These are phyloP conservation scores for Crocodylus rhombifer DNA, from an alignment of 2,797 vertebrate species.

Conservation along the genomic window DNA sequence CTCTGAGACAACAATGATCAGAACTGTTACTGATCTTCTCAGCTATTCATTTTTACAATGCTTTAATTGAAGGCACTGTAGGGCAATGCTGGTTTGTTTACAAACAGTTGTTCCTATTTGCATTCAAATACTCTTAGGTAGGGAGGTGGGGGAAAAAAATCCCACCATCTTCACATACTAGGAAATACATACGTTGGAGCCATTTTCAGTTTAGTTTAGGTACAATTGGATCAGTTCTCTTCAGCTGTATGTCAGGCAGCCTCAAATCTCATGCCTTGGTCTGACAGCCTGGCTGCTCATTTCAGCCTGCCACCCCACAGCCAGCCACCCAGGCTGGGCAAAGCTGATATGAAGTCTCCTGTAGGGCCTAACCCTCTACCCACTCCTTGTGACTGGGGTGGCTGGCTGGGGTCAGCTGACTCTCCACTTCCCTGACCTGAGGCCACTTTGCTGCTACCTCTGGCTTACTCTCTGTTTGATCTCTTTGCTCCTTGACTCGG, in stretches of 20 bases:
- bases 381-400: too few relatives aligned
- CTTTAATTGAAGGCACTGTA: background rate
- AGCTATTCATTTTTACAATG: background rate
- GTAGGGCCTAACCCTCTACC: too few relatives aligned
- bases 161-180: background rate
- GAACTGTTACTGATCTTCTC: background rate
- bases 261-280: too few relatives aligned
- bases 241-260: background rate
- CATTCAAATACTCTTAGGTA: background rate
- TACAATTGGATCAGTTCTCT: background rate
- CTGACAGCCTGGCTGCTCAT: too few relatives aligned
- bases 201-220: background rate
- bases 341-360: too few relatives aligned
- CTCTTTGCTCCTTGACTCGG: too few relatives aligned
- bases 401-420: too few relatives aligned
- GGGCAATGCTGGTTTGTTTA: conserved; percentile 15
- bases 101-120: background rate
- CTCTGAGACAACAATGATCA: background rate
- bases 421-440: too few relatives aligned
- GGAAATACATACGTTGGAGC: background rate
- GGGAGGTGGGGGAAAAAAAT: background rate
- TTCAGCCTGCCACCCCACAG: too few relatives aligned
- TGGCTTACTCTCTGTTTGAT: background rate
- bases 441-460: too few relatives aligned
- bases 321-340: too few relatives aligned